These are phyloP conservation scores for Myotis findleyi DNA, from an alignment of 2,797 vertebrate species.

Conservation along the genomic window DNA sequence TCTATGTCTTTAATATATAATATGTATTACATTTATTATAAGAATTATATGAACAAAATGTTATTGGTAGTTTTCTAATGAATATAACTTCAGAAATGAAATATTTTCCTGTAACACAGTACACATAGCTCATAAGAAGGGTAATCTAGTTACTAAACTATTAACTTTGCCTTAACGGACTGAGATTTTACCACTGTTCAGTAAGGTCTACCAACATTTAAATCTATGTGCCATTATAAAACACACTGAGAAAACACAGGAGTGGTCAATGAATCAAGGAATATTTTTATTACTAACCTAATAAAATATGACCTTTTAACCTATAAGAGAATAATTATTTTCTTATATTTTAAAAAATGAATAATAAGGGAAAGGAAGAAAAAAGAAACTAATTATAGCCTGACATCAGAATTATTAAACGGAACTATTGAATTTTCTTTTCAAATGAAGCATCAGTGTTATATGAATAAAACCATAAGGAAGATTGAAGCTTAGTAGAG, in stretches of 20 bases:
- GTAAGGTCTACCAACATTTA: not conserved
- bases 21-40: not conserved
- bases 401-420: not conserved
- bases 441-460: not conserved
- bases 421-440: not conserved
- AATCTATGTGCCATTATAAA: not conserved
- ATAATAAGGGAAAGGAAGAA: not conserved
- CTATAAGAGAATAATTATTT: not conserved
- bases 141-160: not conserved
- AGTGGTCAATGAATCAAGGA: not conserved
- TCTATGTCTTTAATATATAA: not conserved
- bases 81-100: not conserved
- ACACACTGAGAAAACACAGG: not conserved
- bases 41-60: not conserved
- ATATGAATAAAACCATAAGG: not conserved
- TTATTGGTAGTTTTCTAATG: not conserved
- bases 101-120: not conserved
- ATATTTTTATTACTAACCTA: not conserved
- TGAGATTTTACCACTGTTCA: not conserved
- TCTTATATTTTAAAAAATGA: not conserved
- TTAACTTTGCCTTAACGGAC: not conserved
- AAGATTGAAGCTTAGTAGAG: not conserved
- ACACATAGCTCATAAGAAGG: not conserved
- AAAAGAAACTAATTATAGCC: not conserved
- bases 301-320: not conserved